phyloP scores from a whole-genome alignment of 2,113 vertebrate species.

The Forbesichthys agassizii region DNA sequence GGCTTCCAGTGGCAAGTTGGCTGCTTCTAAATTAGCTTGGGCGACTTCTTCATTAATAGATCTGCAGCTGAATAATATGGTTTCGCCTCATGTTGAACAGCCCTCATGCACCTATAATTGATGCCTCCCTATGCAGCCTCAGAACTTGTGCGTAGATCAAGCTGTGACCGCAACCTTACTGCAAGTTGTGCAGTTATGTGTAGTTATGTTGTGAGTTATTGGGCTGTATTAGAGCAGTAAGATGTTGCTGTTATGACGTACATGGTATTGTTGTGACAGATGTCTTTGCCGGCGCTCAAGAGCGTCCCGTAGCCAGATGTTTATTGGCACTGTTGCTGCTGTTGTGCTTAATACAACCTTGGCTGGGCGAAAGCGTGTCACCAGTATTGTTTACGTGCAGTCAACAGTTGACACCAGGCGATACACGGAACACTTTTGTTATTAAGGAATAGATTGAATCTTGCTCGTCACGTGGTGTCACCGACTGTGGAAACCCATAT shows the following conservation, averaged over 20 bases:
- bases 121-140: constrained; percentile 3
- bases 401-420: constrained; percentile 31
- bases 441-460: constrained; percentile 37
- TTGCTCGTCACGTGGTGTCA: constrained; percentile 40
- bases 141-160: constrained; percentile 9
- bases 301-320: constrained; percentile 29
- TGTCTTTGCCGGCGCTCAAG: constrained; percentile 45
- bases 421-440: constrained; percentile 31
- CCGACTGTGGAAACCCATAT: not conserved
- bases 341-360: constrained; percentile 12
- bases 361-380: constrained; percentile 11
- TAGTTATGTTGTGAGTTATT: not conserved
- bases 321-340: constrained; percentile 33
- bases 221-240: constrained; percentile 26
- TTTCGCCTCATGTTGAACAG: constrained; percentile 15
- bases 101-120: constrained; percentile 20
- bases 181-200: not conserved
- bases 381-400: constrained; percentile 43
- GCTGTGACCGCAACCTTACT: not conserved
- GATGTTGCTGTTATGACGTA: constrained; percentile 18
- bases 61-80: constrained; percentile 15
- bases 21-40: constrained; percentile 47
- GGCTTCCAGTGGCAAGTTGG: constrained; percentile 49
- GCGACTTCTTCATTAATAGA: constrained; percentile 52
- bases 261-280: constrained; percentile 43